Conservation (phyloP, 37 sponge, comb jelly and placozoan species). For the Beroe forskalii region DNA sequence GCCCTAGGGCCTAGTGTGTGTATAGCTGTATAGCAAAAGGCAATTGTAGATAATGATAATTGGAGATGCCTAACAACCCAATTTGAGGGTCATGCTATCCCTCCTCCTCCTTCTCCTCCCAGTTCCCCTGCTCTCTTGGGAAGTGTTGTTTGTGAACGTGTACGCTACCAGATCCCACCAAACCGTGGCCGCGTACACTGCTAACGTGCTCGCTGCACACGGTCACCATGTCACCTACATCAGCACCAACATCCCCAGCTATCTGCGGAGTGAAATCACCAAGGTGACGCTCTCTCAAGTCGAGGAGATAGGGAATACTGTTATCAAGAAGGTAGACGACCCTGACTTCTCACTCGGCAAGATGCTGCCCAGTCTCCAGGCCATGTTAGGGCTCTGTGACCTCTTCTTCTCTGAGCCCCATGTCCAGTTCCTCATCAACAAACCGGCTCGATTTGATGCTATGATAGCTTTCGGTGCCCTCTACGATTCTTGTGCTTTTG, state of each 20-base stretch:
- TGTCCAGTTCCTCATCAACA: slow-evolving; percentile 31
- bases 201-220: slow-evolving; percentile 32
- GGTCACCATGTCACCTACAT: slow-evolving; percentile 50
- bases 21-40: too few species aligned
- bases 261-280: not conserved
- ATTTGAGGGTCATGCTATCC: slow-evolving; percentile 4
- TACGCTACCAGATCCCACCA: slow-evolving; percentile 35
- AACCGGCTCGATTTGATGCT: not conserved
- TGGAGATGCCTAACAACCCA: too few species aligned
- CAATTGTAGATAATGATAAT: too few species aligned
- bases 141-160: not conserved
- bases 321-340: not conserved
- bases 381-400: slow-evolving; percentile 3
- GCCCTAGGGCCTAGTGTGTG: too few species aligned
- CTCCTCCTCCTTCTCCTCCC: slow-evolving; percentile 27
- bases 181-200: slow-evolving; percentile 5
- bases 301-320: slow-evolving; percentile 17
- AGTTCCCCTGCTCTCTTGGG: not conserved
- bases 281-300: not conserved
- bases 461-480: slow-evolving; percentile 29
- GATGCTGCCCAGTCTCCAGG: not conserved
- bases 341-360: not conserved
- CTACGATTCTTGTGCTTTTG: slow-evolving; percentile 24
- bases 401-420: not conserved
- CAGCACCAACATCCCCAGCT: slow-evolving; percentile 47